Evolutionary conservation across 2,888 invertebrate genomes (phyloP), one percentile per base, ranked within the genome.

Genomic region (Mythimna albipuncta): DNA sequence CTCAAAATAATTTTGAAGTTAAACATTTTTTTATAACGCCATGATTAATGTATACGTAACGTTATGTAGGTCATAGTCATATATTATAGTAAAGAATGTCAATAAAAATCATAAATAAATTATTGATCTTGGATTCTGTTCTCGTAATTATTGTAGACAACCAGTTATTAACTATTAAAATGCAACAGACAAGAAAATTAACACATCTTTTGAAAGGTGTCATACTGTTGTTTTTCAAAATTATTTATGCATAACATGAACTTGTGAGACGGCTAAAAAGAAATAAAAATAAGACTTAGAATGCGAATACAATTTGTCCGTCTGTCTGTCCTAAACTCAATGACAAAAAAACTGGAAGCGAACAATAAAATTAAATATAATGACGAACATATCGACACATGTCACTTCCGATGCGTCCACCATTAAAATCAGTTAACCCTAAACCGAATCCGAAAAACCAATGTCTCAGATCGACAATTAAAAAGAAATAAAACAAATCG

Each of bases 401-500:
- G 96, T 93, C 94, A 94, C 92, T 94, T 96, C 96, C 96, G 94
- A 95, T 91, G 87, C 92, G 87, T 88, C 90, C 88, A 71, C 79
- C 81, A 86, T 86, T 86, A 86, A 93, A 95, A 95, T 95, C 94
- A 92, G 91, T 94, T 94, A 94, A 94, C 91, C 91, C 91, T 89
- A 90, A 86, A 90, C 72, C 59, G 90, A 86, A 87, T 85, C 85
- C 81, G 54, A 86, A 86, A 86, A 89, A 74, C 86, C 86, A 85
- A 82, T 86, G 86, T 85, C 84, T 86, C 85, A 84, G 82, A 87
- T 89, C 79, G 90, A 96, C 95, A 96, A 96, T 96, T 96, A 96
- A 96, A 96, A 96, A 95, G 94, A 94, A 95, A 96, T 96, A 96
- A 96, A 96, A 96, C 95, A 96, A 96, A 96, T 96, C 95, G 89